A percentile compares a stretch with the other conserved stretches of the same genome.
Conservation (phyloP, 2,113 vertebrate species). For the Orientallactaga bullata region DNA sequence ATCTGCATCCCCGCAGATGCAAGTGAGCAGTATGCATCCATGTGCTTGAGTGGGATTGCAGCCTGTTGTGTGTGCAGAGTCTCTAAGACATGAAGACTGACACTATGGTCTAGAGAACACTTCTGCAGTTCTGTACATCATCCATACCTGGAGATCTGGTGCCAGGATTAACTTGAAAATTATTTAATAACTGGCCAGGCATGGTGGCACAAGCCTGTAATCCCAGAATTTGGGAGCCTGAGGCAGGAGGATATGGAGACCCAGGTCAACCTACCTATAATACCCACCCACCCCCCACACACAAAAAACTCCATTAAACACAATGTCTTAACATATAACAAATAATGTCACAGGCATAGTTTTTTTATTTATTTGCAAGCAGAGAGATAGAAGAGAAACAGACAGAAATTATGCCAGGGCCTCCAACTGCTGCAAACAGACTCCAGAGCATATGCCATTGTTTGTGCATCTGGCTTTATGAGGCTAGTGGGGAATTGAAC, state of each 20-base stretch:
- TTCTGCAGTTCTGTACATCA: background rate
- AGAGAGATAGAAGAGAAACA: too few relatives aligned
- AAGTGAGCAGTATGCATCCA: too few relatives aligned
- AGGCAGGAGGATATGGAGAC: background rate
- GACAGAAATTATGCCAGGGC: too few relatives aligned
- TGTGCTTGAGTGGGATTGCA: background rate
- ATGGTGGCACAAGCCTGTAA: too few relatives aligned
- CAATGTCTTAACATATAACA: background rate
- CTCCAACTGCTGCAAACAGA: too few relatives aligned
- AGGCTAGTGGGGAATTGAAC: too few relatives aligned
- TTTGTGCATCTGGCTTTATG: too few relatives aligned
- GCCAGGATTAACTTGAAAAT: background rate
- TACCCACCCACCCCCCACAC: background rate
- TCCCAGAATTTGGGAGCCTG: too few relatives aligned
- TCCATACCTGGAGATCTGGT: background rate
- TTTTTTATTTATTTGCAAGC: too few relatives aligned
- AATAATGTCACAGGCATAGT: too few relatives aligned
- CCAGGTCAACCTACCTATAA: background rate
- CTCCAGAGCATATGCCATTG: too few relatives aligned
- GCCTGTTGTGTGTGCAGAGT: background rate
- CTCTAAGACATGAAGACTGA: background rate
- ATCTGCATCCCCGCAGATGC: too few relatives aligned
- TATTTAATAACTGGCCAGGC: background rate
- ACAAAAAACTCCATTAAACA: background rate
- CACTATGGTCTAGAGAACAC: background rate